These are phyloP conservation scores for Brotogeris chrysoptera DNA, from an alignment of 2,797 vertebrate genomes.

Conservation along the genomic window DNA sequence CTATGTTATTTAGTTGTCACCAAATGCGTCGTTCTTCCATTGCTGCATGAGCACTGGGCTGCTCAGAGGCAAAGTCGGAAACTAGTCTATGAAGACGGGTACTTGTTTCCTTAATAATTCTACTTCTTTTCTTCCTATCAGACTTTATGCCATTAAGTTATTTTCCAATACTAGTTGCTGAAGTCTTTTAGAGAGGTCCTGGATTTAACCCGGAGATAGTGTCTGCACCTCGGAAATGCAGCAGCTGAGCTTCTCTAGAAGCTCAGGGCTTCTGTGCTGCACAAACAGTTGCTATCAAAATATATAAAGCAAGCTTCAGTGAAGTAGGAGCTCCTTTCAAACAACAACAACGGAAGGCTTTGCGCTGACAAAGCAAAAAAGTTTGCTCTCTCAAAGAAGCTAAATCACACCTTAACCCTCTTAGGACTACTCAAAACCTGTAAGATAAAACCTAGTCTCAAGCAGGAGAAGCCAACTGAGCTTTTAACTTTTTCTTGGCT, in stretches of 20 bases:
- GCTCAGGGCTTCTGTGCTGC: background rate
- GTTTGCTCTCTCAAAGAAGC: background rate
- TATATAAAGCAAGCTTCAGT: background rate
- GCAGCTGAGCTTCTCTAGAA: background rate
- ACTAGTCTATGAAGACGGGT: background rate
- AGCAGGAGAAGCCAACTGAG: background rate
- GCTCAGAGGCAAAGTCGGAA: background rate
- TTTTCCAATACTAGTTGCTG: background rate
- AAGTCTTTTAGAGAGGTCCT: background rate
- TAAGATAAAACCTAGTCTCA: background rate
- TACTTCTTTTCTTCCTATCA: background rate
- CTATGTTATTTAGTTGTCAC: background rate
- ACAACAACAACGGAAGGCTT: background rate
- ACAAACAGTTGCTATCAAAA: background rate
- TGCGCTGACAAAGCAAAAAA: background rate
- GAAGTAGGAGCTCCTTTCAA: background rate
- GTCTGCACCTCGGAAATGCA: background rate
- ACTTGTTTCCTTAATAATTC: background rate
- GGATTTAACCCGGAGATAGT: background rate
- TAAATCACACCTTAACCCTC: background rate
- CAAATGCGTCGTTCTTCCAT: background rate
- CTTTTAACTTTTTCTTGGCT: background rate
- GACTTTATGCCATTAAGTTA: background rate
- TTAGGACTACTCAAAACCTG: background rate
- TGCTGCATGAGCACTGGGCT: fast-evolving